Percentiles rank a stretch among this genome's conserved stretches.
Evolutionary conservation across 2,113 vertebrate genomes (phyloP).

Genomic region (Mustela lutreola): DNA sequence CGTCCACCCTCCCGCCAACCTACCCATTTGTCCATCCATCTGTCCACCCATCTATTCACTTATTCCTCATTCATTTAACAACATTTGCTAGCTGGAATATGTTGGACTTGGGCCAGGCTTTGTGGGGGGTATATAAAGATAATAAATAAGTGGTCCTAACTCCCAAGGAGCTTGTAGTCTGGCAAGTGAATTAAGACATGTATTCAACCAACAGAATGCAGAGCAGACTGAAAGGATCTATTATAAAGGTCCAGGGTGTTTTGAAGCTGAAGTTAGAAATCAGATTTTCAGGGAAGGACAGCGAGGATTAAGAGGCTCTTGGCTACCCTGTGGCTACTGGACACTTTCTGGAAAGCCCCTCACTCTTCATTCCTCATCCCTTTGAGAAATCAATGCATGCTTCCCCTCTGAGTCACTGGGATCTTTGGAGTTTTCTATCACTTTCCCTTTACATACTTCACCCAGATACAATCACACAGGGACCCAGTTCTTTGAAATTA

Average conservation of each 20-base stretch:
- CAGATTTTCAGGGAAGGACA: background rate
- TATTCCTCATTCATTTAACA: conserved; percentile 14
- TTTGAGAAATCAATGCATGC: background rate
- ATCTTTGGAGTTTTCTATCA: conserved; percentile 10
- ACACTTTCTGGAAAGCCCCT: background rate
- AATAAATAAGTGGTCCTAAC: background rate
- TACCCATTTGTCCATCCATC: background rate
- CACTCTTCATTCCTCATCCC: background rate
- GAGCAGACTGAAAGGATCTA: background rate
- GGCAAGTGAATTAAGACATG: background rate
- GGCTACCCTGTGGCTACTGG: background rate
- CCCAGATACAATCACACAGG: conserved; percentile 99
- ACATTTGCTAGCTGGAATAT: background rate
- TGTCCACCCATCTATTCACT: background rate
- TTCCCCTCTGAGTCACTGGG: background rate
- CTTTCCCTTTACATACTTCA: conserved; percentile 86
- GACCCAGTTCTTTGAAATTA: conserved; percentile 99
- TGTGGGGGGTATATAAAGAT: conserved; percentile 1
- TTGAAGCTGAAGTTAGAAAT: background rate
- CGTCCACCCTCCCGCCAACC: background rate
- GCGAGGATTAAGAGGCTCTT: background rate
- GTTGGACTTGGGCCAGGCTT: background rate
- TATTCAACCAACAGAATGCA: background rate
- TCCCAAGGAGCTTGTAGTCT: background rate
- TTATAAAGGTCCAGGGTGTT: background rate